Evolutionary conservation across 2,113 vertebrate species (phyloP).

Genomic region (Varanus komodoensis): DNA sequence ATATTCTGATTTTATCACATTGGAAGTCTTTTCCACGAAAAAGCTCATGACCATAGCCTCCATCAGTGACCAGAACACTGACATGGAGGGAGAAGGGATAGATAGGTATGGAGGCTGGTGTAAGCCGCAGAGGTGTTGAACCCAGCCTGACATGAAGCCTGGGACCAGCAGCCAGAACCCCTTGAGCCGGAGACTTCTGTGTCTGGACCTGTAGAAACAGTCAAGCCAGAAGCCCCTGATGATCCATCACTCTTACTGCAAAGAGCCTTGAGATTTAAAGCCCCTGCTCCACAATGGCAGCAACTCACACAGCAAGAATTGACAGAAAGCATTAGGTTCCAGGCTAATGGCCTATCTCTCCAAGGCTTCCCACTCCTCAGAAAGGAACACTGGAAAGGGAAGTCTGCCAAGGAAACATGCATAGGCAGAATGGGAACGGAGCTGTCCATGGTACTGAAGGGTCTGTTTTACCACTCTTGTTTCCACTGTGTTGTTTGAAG

Average conservation of each 20-base stretch:
- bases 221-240: background rate
- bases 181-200: background rate
- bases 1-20: background rate
- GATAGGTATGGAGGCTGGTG: background rate
- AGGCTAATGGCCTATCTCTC: background rate
- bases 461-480: background rate
- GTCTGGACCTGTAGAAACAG: background rate
- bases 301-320: background rate
- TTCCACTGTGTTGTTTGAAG: background rate
- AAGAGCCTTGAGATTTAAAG: background rate
- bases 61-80: background rate
- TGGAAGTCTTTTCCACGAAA: background rate
- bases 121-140: background rate
- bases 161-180: too few relatives aligned
- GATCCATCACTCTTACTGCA: background rate
- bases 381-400: background rate
- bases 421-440: background rate
- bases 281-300: background rate
- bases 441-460: slow-evolving; percentile 1
- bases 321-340: background rate
- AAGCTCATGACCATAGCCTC: background rate
- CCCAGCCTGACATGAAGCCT: background rate
- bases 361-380: background rate
- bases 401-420: background rate
- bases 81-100: background rate